phyloP scores from a whole-genome alignment of 1,140 invertebrate genomes.

The Macrobrachium rosenbergii region DNA sequence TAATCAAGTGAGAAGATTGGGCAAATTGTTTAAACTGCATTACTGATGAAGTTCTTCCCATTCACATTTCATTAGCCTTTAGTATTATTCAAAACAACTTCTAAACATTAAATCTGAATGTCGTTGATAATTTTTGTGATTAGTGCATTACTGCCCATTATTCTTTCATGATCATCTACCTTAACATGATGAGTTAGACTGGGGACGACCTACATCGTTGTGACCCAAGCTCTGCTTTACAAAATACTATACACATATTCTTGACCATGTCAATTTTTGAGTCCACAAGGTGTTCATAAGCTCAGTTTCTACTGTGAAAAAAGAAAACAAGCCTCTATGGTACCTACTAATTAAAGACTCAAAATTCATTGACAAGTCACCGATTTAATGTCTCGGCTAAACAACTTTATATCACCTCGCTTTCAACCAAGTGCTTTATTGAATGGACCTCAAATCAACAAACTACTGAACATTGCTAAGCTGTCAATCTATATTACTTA shows the following conservation, averaged over 20 bases:
- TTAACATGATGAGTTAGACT: conserved; percentile 42
- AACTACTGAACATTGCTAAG: too few species aligned
- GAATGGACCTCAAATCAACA: too few species aligned
- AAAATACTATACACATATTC: conserved; percentile 44
- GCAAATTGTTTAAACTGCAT: not conserved
- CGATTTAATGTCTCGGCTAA: conserved; percentile 14
- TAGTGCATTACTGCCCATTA: too few species aligned
- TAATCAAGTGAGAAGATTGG: not conserved
- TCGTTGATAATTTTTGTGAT: not conserved
- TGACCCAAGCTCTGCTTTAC: conserved; percentile 45
- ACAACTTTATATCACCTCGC: conserved; percentile 5
- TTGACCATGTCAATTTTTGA: conserved; percentile 28
- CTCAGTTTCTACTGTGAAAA: conserved; percentile 9
- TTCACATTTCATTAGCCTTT: not conserved
- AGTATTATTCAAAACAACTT: not conserved
- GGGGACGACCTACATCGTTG: conserved; percentile 45
- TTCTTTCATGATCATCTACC: conserved; percentile 12
- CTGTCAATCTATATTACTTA: too few species aligned
- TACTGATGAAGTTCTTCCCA: too few species aligned
- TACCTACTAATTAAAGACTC: conserved; percentile 15
- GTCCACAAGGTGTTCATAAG: not conserved
- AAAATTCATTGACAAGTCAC: conserved; percentile 1
- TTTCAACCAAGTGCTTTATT: too few species aligned
- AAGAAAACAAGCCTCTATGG: conserved; percentile 21
- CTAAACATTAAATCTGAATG: not conserved